These are phyloP conservation scores for Cryptotis parvus DNA, from an alignment of 2,113 vertebrate species.

Conservation along the genomic window DNA sequence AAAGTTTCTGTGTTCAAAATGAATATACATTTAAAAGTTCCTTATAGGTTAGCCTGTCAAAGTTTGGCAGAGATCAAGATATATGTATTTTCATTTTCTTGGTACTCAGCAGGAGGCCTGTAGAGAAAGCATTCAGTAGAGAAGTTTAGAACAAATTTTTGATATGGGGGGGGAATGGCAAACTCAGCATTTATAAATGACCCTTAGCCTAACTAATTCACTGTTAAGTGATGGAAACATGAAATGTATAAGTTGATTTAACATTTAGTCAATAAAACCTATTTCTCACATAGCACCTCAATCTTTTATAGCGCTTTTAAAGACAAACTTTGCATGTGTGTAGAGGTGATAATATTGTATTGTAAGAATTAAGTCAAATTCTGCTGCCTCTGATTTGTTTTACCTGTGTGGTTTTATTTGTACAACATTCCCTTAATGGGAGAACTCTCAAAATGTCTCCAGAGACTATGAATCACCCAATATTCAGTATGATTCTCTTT, in stretches of 20 bases:
- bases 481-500: conserved; percentile 76
- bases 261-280: conserved; percentile 37
- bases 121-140: background rate
- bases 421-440: conserved; percentile 60
- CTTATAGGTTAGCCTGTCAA: conserved; percentile 50
- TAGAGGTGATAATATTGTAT: background rate
- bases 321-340: background rate
- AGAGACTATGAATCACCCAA: conserved; percentile 60
- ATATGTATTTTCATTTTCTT: background rate
- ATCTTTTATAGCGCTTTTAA: conserved; percentile 44
- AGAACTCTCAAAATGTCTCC: conserved; percentile 61
- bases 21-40: conserved; percentile 27
- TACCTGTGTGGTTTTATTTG: conserved; percentile 56
- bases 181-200: conserved; percentile 56
- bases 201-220: conserved; percentile 55
- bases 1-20: conserved; percentile 52
- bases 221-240: conserved; percentile 43
- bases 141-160: conserved; percentile 13
- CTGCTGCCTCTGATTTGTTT: conserved; percentile 69
- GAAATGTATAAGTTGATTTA: conserved; percentile 56
- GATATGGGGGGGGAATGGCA: conserved; percentile 32
- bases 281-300: conserved; percentile 59
- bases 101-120: background rate
- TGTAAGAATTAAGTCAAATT: conserved; percentile 3
- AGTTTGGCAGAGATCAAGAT: conserved; percentile 7